Percentiles rank a stretch among this genome's conserved stretches.
Evolutionary conservation across 1,140 invertebrate species (phyloP).

Genomic region (Heterodera carotae): DNA sequence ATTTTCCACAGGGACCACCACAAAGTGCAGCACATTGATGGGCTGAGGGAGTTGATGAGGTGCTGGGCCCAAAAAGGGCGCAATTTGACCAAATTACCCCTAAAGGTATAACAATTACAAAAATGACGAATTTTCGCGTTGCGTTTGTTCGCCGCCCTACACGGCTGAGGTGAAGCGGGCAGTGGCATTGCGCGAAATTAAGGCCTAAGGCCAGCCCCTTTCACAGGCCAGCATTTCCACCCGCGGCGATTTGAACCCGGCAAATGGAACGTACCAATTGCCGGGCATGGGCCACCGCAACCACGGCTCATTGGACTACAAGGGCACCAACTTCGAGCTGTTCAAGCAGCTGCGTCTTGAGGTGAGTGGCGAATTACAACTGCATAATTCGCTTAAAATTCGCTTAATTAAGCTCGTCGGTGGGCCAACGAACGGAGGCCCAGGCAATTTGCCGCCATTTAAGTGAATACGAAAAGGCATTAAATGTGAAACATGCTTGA

Average conservation of each 20-base stretch:
- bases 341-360: slow-evolving; percentile 69
- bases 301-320: slow-evolving; percentile 75
- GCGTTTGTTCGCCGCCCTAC: slow-evolving; percentile 76
- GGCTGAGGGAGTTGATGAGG: slow-evolving; percentile 73
- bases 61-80: slow-evolving; percentile 74
- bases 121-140: slow-evolving; percentile 74
- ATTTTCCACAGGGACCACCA: slow-evolving; percentile 73
- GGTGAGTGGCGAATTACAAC: slow-evolving; percentile 53
- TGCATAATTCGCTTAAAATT: not conserved
- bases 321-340: slow-evolving; percentile 68
- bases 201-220: too few species aligned
- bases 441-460: slow-evolving; percentile 41
- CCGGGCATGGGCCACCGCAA: slow-evolving; percentile 72
- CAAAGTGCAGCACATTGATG: slow-evolving; percentile 69
- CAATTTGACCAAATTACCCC: slow-evolving; percentile 8
- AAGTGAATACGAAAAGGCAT: slow-evolving; percentile 34
- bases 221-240: slow-evolving; percentile 69
- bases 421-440: slow-evolving; percentile 70
- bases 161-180: slow-evolving; percentile 67
- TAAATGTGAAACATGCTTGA: not conserved
- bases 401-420: slow-evolving; percentile 61
- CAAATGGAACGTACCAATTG: slow-evolving; percentile 69
- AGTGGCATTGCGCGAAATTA: too few species aligned
- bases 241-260: slow-evolving; percentile 60
- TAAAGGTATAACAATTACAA: slow-evolving; percentile 35